Base-by-base conservation (phyloP, 2,113 vertebrate species). In the Larimichthys crocea region DNA sequence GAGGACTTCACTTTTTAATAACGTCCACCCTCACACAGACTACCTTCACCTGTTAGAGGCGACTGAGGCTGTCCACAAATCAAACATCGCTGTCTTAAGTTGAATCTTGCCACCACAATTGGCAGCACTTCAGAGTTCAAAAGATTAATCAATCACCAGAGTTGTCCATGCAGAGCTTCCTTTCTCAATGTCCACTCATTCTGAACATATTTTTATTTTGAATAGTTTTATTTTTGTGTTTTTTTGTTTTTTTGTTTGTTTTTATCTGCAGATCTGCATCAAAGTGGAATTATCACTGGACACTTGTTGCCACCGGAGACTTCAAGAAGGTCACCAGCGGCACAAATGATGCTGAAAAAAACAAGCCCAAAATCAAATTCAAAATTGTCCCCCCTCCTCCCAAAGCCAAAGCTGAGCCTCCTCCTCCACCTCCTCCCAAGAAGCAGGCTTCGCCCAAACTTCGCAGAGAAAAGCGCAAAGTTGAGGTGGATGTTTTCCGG, bases 401-500 rank as follows among this genome's bases (percentile, higher is more conserved):
- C 14, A 84, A 76, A 83, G 0, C 65, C 29, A 91, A 78, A 84
- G 11, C 60, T 0, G 48, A 76, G 22, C 60, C 86, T 1, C 73
- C 84, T 17, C 57, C 88, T 2, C 61, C 83, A 0, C 74, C 87
- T 24, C 78, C 85, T 4, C 26, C 70, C 15, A 84, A 52, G 56
- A 90, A 62, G 60, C 26, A 31, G 5, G 9, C 75, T 10, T 44
- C 73, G 0, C 68, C 85, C 59, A 85, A 64, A 67, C 73, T 12
- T 42, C 61, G 0, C 5, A 48, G 31, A 15, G 31, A 2, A 1
- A 94, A 85, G 44, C 89, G 93, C 0, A 89, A 72, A 70, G 93
- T 94, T 26, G 90, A 90, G 66, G 90, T 94, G 65, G 93, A 94
- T 22, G 80, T 88, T 4, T 92, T 94, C 19, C 5, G 49, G 3